phyloP scores from a whole-genome alignment of 37 sponge, comb jelly and placozoan genomes.

The Chondrosia reniformis region DNA sequence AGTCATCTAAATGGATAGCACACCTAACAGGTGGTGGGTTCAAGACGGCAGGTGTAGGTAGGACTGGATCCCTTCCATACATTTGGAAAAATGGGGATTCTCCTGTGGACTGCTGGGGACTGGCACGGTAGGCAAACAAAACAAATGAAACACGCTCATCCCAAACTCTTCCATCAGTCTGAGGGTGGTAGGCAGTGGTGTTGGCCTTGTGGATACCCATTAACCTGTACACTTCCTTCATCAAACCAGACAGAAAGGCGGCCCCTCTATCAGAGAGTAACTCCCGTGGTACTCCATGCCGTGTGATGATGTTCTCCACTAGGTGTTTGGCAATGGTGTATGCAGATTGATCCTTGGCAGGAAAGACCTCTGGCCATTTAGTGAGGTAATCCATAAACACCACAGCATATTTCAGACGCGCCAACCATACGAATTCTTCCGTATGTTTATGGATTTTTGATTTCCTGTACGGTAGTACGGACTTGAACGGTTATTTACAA shows the following conservation, averaged over 20 bases:
- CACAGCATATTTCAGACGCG: constrained; percentile 28
- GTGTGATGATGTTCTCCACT: constrained; percentile 33
- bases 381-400: constrained; percentile 48
- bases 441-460: no score
- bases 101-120: background rate
- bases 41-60: constrained; percentile 17
- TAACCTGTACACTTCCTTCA: background rate
- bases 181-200: constrained; percentile 22
- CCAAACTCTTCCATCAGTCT: constrained; percentile 18
- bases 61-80: constrained; percentile 1
- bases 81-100: background rate
- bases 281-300: constrained; percentile 52
- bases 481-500: no score
- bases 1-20: background rate
- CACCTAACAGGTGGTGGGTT: background rate
- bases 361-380: constrained; percentile 57
- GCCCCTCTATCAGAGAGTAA: constrained; percentile 31
- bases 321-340: constrained; percentile 41
- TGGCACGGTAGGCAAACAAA: constrained; percentile 10
- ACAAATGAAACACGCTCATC: background rate
- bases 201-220: background rate
- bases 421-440: no score
- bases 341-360: constrained; percentile 36
- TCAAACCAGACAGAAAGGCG: background rate
- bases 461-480: no score